Base-by-base conservation (phyloP, 2,888 invertebrate genomes). In the Drosophila atripex region DNA sequence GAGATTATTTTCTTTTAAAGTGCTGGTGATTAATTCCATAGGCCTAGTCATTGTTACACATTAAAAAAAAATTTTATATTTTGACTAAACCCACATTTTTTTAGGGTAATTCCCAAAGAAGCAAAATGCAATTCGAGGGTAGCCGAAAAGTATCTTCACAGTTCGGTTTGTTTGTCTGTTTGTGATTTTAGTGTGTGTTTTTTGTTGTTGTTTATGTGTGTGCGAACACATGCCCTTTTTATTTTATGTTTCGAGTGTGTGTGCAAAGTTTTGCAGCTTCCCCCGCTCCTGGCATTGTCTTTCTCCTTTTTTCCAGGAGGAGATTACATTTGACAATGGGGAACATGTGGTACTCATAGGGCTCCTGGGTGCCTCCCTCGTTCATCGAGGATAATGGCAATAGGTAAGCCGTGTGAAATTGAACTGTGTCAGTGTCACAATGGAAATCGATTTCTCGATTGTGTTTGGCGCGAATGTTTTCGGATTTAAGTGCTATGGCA, bases 141-240 rank as follows among this genome's bases (percentile, higher is more conserved):
- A 79, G 60, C 69, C 80, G 71, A 83, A 80, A 86, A 77, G 80
- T 77, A 83, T 86, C 68, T 80, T 68, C 39, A 59, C 57, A 30
- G 45, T 64, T 66, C 61, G 55, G 72, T 77, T 61, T 25, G 58
- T 35, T 47, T 43, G 55, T 35, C 65, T 59, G 59, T 59, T 47
- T 59, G 60, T 59, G 59, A 47, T 60, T 60, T 28, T 47, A 63
- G 63, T 21, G 49, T 58, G 41, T 53, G 25, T 49, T 59, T 47
- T 54, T 59, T 69, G 45, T 18, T 50, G 14, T 41, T 58, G 58
- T 78, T 49, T 54, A 43, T 55, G 51, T 50, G 39, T 61, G 54
- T 49, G 63, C 21, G 46, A 64, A 55, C 66, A 85, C 78, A 85
- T 85, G 83, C 83, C 66, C 79, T 76, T 49, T 45, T 54, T 35